A percentile compares a stretch with the other conserved stretches of the same genome.
phyloP scores from a whole-genome alignment of 92 coral and sea anemone species.

The Scolanthus callimorphus region DNA sequence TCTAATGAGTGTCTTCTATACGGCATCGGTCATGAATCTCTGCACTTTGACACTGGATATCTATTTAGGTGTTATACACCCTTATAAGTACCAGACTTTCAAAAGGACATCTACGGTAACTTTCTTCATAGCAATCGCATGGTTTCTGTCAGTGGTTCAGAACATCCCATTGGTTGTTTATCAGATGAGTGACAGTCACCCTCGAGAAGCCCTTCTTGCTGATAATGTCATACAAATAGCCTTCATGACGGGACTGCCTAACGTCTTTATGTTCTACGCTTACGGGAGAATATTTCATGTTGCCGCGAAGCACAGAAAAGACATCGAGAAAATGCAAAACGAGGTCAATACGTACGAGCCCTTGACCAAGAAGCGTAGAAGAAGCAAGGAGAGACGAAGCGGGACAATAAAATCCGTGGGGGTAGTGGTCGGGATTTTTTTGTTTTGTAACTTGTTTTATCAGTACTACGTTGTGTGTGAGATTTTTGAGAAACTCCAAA shows the following conservation, averaged over 20 bases:
- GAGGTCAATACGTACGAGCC: slow-evolving; percentile 11
- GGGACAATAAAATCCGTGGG: slow-evolving; percentile 28
- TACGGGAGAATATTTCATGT: slow-evolving; percentile 8
- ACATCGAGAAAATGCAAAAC: slow-evolving; percentile 7
- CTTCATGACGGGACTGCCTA: slow-evolving; percentile 10
- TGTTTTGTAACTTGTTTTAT: slow-evolving; percentile 6
- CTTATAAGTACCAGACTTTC: slow-evolving; percentile 9
- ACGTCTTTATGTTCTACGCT: slow-evolving; percentile 25
- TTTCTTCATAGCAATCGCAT: slow-evolving; percentile 5
- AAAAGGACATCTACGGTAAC: slow-evolving; percentile 1
- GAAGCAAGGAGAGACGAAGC: background rate
- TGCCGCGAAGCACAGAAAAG: slow-evolving; percentile 2
- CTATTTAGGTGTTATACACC: slow-evolving; percentile 18
- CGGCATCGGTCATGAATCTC: slow-evolving; percentile 16
- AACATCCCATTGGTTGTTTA: slow-evolving; percentile 15
- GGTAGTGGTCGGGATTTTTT: slow-evolving; percentile 11
- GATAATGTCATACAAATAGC: slow-evolving; percentile 10
- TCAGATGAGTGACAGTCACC: background rate
- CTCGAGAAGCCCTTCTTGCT: background rate
- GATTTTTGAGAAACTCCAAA: background rate
- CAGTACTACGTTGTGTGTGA: slow-evolving; percentile 16
- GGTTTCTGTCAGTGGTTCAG: slow-evolving; percentile 8
- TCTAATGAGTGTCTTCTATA: background rate
- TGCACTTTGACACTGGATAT: slow-evolving; percentile 25
- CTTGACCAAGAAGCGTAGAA: background rate